Evolutionary conservation across 2,113 vertebrate species (phyloP).

Genomic region (zebrafish (Danio rerio)): DNA sequence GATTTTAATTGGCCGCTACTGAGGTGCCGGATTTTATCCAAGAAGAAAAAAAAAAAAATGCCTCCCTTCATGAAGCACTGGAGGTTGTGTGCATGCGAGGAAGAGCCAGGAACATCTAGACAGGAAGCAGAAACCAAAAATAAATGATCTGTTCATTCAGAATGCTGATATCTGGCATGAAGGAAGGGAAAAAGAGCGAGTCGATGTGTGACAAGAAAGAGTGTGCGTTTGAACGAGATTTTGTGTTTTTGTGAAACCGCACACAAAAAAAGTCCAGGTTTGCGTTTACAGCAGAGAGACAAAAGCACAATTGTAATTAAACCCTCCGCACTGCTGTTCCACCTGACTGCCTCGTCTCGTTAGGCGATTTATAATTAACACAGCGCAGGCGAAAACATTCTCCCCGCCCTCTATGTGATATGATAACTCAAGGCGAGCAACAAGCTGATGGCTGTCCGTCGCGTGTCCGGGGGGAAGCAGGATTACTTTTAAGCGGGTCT

Average conservation of each 20-base stretch:
- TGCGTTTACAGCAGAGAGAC: background rate
- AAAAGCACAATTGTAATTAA: conserved; percentile 47
- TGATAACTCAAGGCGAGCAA: conserved; percentile 28
- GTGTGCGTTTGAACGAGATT: conserved; percentile 34
- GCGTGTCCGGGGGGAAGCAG: conserved; percentile 48
- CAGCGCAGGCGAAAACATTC: conserved; percentile 26
- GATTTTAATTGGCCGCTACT: conserved; percentile 66
- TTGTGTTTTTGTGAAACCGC: background rate
- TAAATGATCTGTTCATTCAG: conserved; percentile 49
- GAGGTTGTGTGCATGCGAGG: conserved; percentile 46
- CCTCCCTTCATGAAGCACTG: conserved; percentile 29
- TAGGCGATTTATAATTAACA: conserved; percentile 61
- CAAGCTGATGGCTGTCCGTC: conserved; percentile 35
- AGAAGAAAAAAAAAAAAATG: conserved; percentile 59
- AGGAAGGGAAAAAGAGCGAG: conserved; percentile 24
- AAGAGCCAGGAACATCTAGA: conserved; percentile 58
- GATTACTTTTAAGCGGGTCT: conserved; percentile 69
- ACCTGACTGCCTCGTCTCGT: conserved; percentile 47
- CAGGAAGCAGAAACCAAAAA: conserved; percentile 57
- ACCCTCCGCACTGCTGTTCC: conserved; percentile 40
- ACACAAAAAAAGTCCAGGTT: background rate
- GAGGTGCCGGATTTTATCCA: conserved; percentile 46
- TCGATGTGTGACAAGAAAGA: conserved; percentile 29
- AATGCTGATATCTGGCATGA: conserved; percentile 15
- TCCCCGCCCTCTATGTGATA: conserved; percentile 43